Conservation (phyloP, 2,113 vertebrate genomes). For the Rhegmatorhina hoffmannsi region DNA sequence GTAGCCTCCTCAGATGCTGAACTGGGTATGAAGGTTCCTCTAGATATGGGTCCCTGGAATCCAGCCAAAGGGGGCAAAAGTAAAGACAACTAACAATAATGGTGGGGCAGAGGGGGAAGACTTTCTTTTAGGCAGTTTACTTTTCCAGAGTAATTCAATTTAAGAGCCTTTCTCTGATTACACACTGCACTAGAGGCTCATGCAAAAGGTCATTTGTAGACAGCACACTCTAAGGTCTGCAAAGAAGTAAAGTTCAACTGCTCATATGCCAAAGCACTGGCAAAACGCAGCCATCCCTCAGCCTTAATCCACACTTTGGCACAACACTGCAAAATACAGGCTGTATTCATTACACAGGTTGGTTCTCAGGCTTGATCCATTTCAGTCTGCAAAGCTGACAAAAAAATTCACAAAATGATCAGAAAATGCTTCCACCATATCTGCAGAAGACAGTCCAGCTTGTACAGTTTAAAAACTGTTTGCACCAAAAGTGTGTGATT, state of each 20-base stretch:
- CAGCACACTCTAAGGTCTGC: background rate
- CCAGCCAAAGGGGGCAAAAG: background rate
- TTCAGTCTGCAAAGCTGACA: background rate
- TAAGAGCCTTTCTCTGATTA: background rate
- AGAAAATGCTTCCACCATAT: background rate
- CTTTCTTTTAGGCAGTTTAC: background rate
- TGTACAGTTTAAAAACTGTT: background rate
- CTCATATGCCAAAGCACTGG: background rate
- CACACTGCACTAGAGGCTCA: background rate
- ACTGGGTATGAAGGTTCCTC: background rate
- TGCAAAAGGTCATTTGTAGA: background rate
- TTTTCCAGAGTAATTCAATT: background rate
- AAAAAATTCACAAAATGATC: background rate
- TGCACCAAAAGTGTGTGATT: fast-evolving
- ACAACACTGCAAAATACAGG: background rate
- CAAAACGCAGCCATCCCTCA: background rate
- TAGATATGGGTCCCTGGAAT: background rate
- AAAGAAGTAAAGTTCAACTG: background rate
- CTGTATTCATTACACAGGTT: background rate
- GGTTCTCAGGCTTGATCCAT: background rate
- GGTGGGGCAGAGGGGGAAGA: background rate
- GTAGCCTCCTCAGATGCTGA: background rate
- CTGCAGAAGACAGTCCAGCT: background rate
- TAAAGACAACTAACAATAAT: background rate
- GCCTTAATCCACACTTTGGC: background rate